phyloP scores from a whole-genome alignment of 2,797 vertebrate species.

The Dipus sagitta region DNA sequence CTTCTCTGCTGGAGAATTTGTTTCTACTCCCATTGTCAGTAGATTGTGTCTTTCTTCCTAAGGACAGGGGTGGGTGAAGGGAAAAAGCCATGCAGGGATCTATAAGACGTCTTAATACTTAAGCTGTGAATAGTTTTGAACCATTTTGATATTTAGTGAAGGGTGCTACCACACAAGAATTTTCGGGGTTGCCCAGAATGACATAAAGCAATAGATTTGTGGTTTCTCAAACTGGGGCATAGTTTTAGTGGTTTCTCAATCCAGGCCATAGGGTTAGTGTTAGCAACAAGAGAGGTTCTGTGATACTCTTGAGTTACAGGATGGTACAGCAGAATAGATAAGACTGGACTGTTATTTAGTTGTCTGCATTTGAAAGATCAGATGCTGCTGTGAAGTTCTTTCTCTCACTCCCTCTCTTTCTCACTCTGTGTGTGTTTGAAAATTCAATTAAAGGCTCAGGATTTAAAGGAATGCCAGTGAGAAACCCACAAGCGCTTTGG shows the following conservation, averaged over 20 bases:
- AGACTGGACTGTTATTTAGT: background rate
- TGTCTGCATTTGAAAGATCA: constrained; percentile 55
- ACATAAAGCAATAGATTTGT: background rate
- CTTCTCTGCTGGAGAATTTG: constrained; percentile 44
- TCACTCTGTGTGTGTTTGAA: too few species aligned
- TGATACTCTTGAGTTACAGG: background rate
- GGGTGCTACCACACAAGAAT: background rate
- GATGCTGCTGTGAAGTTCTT: background rate
- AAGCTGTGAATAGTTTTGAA: constrained; percentile 14
- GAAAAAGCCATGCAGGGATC: background rate
- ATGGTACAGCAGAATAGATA: background rate
- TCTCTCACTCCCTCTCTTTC: background rate
- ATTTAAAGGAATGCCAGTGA: constrained; percentile 17
- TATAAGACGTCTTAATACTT: background rate
- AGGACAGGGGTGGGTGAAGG: background rate
- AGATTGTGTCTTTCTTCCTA: background rate
- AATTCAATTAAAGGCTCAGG: background rate
- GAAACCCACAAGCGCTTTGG: background rate
- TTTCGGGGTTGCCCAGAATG: background rate
- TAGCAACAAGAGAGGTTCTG: background rate
- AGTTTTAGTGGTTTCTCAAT: background rate
- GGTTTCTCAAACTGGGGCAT: background rate
- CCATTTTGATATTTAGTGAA: background rate
- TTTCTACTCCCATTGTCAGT: constrained; percentile 15
- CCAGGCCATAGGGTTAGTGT: too few species aligned